These are phyloP conservation scores for Leptinotarsa texana DNA, from an alignment of 1,140 invertebrate species.

Conservation along the genomic window DNA sequence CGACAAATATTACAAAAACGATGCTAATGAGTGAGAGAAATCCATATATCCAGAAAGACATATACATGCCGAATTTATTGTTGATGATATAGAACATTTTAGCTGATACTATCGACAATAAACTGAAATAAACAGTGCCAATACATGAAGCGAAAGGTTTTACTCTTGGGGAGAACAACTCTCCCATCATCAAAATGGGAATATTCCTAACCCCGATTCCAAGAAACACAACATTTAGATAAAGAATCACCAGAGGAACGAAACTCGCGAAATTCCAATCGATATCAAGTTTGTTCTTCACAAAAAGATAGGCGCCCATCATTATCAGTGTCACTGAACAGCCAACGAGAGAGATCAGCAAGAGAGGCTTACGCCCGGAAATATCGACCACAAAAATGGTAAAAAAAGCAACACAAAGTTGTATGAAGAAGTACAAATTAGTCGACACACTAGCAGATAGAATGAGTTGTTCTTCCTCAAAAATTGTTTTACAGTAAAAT, in stretches of 20 bases:
- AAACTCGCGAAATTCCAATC: conserved; percentile 56
- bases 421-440: conserved; percentile 68
- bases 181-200: conserved; percentile 70
- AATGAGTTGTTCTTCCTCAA: conserved; percentile 62
- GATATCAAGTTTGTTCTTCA: conserved; percentile 54
- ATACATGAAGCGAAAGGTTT: conserved; percentile 69
- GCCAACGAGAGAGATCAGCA: conserved; percentile 61
- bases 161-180: conserved; percentile 71
- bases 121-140: conserved; percentile 69
- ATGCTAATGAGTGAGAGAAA: conserved; percentile 65
- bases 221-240: conserved; percentile 70
- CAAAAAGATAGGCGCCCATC: conserved; percentile 64
- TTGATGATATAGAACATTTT: conserved; percentile 71
- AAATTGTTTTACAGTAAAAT: conserved; percentile 74
- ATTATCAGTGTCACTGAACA: conserved; percentile 59
- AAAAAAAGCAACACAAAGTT: conserved; percentile 65
- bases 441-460: conserved; percentile 34
- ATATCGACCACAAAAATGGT: conserved; percentile 71
- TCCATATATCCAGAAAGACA: conserved; percentile 74
- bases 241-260: conserved; percentile 65
- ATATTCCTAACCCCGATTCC: conserved; percentile 71
- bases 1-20: conserved; percentile 64
- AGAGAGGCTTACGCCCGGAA: conserved; percentile 68
- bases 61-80: conserved; percentile 64
- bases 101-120: conserved; percentile 74